phyloP scores from a whole-genome alignment of 2,888 invertebrate genomes.

The Cerastoderma edule region DNA sequence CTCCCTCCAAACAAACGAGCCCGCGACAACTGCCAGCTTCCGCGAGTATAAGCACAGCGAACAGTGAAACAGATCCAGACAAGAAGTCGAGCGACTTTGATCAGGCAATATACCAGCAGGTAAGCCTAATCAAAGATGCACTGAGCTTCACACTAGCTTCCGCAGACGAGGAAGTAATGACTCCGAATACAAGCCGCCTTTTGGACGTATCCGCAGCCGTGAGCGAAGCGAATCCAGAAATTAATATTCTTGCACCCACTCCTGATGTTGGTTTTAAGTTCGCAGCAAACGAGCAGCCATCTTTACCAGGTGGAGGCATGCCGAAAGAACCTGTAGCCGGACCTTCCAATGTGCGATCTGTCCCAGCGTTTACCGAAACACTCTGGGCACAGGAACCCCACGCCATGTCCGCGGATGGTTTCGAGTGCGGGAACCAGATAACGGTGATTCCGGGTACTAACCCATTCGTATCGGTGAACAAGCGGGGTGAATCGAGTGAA shows the following conservation, averaged over 20 bases:
- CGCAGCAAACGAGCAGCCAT: background rate
- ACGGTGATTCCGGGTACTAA: slow-evolving; percentile 49
- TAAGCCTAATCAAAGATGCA: slow-evolving; percentile 33
- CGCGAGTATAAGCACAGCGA: background rate
- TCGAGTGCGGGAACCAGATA: slow-evolving; percentile 45
- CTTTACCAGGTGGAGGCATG: too few relatives aligned
- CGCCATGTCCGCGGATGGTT: slow-evolving; percentile 23
- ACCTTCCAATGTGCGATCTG: background rate
- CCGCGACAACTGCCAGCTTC: background rate
- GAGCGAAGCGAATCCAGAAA: background rate
- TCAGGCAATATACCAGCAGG: slow-evolving; percentile 49
- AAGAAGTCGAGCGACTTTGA: slow-evolving; percentile 43
- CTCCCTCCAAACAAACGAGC: background rate
- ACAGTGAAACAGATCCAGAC: background rate
- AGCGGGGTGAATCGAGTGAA: slow-evolving; percentile 4
- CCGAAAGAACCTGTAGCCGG: background rate
- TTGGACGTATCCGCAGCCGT: background rate
- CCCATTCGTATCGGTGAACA: slow-evolving; percentile 28
- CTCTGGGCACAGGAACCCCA: slow-evolving; percentile 2
- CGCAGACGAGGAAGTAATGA: background rate
- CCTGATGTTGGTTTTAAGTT: slow-evolving; percentile 4
- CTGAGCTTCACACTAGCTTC: slow-evolving; percentile 14
- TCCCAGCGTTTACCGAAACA: background rate
- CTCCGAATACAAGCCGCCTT: background rate
- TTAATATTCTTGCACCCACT: slow-evolving; percentile 22